Base-by-base conservation (phyloP, 2,797 vertebrate species). In the Parauchenoglanis punctatus region DNA sequence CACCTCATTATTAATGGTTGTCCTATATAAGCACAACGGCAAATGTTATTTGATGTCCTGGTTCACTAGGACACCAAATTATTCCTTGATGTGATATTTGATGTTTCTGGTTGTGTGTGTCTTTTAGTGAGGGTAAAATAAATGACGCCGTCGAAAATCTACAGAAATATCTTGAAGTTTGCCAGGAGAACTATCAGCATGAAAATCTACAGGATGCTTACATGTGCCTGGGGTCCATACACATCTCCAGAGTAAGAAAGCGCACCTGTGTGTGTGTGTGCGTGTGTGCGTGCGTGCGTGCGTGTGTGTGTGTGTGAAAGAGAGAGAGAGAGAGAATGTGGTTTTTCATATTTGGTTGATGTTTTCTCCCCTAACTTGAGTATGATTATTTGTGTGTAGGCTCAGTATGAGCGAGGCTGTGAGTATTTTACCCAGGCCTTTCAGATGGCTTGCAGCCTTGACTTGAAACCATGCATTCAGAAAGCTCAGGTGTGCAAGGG, bases 401-500 rank as follows among this genome's bases (percentile, higher is more conserved):
- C 93, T 25, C 88, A 93, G 63, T 96, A 95, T 20, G 77, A 25
- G 0, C 88, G 89, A 90, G 96, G 96, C 11, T 91, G 89, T 17
- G 91, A 94, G 54, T 93, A 91, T 90, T 97, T 97, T 90, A 92
- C 86, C 46, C 93, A 91, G 87, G 95, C 96, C 85, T 97, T 92
- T 35, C 91, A 95, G 35, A 90, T 94, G 0, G 94, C 96, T 5
- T 92, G 92, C 85, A 4, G 89, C 13, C 83, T 95, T 2, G 91
- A 80, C 49, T 89, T 93, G 23, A 72, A 90, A 77, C 15, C 90
- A 11, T 90, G 94, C 78, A 70, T 95, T 92, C 93, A 96, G 15
- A 95, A 95, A 88, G 93, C 95, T 3, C 95, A 96, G 94, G 95
- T 95, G 86, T 94, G 92, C 61, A 88, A 93, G 28, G 96, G 95